A percentile compares a stretch with the other conserved stretches of the same genome.
Evolutionary conservation across 1,140 invertebrate genomes (phyloP).

Genomic region (Periplaneta americana): DNA sequence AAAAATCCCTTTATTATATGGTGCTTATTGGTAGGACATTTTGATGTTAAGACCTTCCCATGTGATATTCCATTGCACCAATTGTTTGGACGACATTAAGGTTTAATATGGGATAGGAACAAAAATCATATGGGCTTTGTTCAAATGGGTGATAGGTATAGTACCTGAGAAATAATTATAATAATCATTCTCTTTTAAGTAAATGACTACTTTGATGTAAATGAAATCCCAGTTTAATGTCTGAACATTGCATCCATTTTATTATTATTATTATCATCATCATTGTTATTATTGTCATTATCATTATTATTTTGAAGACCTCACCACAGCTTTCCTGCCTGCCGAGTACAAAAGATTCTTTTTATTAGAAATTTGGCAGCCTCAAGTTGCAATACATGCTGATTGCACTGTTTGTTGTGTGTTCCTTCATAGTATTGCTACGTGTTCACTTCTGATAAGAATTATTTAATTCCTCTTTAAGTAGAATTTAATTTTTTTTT

Average conservation of each 20-base stretch:
- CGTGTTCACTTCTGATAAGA: not conserved
- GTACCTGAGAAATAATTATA: conserved; percentile 15
- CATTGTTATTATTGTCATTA: too few species aligned
- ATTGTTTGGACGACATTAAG: not conserved
- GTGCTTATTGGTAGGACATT: too few species aligned
- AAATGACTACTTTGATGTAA: not conserved
- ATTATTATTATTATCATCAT: too few species aligned
- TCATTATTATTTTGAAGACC: not conserved
- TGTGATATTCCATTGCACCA: conserved; percentile 15
- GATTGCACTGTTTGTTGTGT: not conserved
- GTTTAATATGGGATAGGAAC: not conserved
- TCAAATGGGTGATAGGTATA: conserved; percentile 17
- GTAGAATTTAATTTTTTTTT: not conserved
- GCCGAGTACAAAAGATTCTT: conserved; percentile 18
- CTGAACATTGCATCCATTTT: not conserved
- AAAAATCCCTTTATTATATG: not conserved
- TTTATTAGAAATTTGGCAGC: conserved; percentile 17
- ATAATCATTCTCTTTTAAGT: conserved; percentile 12
- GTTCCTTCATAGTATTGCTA: conserved; percentile 11
- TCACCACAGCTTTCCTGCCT: conserved; percentile 13
- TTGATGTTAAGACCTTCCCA: conserved; percentile 1
- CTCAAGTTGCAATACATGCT: conserved; percentile 15
- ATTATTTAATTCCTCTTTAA: not conserved
- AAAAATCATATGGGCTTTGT: too few species aligned
- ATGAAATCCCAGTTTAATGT: not conserved